Evolutionary conservation across 1,140 invertebrate species (phyloP), one percentile per base, ranked within the genome.

Genomic region (Heliconius hermathena): DNA sequence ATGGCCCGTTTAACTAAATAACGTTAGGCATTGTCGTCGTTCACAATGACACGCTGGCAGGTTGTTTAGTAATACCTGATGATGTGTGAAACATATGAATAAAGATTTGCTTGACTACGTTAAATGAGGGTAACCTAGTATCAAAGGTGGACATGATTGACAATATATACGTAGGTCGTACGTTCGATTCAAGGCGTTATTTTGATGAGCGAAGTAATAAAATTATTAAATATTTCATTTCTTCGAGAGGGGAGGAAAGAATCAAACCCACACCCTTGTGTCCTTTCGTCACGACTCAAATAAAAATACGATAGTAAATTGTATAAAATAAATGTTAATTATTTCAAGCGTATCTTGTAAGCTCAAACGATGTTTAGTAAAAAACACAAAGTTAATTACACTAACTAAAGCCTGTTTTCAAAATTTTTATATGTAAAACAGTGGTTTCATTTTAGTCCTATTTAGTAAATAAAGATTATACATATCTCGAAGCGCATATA

Each of bases 1-100:
- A 91, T 91, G 90, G 87, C 77, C 86, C 90, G 82, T 87, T 88
- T 89, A 90, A 85, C 84, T 81, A 84, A 85, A 86, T 90, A 88
- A 84, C 75, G 81, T 83, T 73, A 79, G 77, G 79, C 80, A 84
- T 86, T 86, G 85, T 86, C 73, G 78, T 76, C 75, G 76, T 82
- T 82, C 76, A 89, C 88, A 89, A 89, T 89, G 82, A 88, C 84
- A 83, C 84, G 84, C 84, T 81, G 79, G 80, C 88, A 85, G 85
- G 84, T 85, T 82, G 83, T 87, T 89, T 83, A 33, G 84, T 71
- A 86, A 89, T 82, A 73, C 60, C 36, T 77, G 74, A 71, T 75
- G 79, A 22, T 71, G 71, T 80, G 71, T 73, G 74, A 76, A 76
- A 80, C 20, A 57, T 72, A 72, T 72, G 71, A 72, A 72, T 72